These are phyloP conservation scores for Amblyjoppa proteus DNA, from an alignment of 2,888 invertebrate species.

Conservation along the genomic window DNA sequence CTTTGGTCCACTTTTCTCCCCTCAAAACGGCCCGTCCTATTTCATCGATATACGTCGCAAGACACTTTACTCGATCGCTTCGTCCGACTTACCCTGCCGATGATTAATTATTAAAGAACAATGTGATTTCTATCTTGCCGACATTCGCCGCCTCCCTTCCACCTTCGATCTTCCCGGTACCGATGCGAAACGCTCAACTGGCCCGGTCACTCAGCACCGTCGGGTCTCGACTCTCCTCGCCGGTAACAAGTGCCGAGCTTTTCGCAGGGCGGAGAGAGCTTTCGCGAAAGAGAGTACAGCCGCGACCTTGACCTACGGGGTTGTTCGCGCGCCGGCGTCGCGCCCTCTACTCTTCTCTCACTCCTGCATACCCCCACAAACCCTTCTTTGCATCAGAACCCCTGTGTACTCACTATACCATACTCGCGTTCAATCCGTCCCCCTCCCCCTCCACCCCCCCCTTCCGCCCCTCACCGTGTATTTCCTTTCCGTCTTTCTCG, in stretches of 20 bases:
- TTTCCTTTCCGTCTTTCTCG: slow-evolving; percentile 47
- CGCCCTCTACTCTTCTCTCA: slow-evolving; percentile 71
- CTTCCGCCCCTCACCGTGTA: slow-evolving; percentile 70
- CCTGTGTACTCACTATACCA: slow-evolving; percentile 17
- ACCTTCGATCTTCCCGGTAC: neutral
- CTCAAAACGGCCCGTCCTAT: too few relatives aligned
- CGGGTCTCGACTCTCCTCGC: neutral
- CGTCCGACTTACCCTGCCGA: too few relatives aligned
- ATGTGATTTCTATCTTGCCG: neutral
- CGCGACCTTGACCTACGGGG: slow-evolving; percentile 83
- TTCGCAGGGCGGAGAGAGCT: neutral
- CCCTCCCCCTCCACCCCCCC: slow-evolving; percentile 44
- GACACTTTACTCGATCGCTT: too few relatives aligned
- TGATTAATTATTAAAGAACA: too few relatives aligned
- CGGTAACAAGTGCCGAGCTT: neutral
- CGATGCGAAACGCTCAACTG: neutral
- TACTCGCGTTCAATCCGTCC: slow-evolving; percentile 58
- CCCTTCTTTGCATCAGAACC: slow-evolving; percentile 26
- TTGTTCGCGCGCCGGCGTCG: slow-evolving; percentile 83
- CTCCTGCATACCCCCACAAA: slow-evolving; percentile 32
- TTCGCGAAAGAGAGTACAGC: slow-evolving; percentile 46
- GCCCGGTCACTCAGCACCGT: neutral
- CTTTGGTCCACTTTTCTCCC: too few relatives aligned
- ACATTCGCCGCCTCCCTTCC: neutral
- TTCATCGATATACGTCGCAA: too few relatives aligned